Evolutionary conservation across 2,888 invertebrate species (phyloP).

Genomic region (Choreutis nemorana): DNA sequence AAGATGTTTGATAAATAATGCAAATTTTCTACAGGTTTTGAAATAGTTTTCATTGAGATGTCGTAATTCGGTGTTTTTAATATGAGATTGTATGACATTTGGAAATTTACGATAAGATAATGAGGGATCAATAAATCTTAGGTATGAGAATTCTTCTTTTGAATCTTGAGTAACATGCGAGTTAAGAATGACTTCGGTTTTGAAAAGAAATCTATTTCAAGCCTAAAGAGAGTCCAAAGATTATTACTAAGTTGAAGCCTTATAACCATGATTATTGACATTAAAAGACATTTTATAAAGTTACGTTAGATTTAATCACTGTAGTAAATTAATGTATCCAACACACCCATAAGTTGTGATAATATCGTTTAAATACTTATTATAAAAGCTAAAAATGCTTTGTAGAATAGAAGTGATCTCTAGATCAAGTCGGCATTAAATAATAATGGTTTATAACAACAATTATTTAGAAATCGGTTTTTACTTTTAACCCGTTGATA

Average conservation of each 20-base stretch:
- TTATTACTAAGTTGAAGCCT: conserved; percentile 5
- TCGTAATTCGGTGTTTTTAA: conserved; percentile 11
- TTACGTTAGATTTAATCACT: conserved; percentile 32
- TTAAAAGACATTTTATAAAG: conserved; percentile 2
- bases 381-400: conserved; percentile 12
- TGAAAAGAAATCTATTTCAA: conserved; percentile 50
- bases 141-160: conserved; percentile 24
- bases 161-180: conserved; percentile 3
- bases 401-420: too few species aligned
- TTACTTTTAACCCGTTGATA: too few species aligned
- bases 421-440: too few species aligned
- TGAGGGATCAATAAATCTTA: conserved; percentile 46
- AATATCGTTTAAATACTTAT: conserved; percentile 23
- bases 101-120: conserved; percentile 44
- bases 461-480: too few species aligned
- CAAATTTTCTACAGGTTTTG: conserved; percentile 50
- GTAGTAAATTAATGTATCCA: conserved; percentile 29
- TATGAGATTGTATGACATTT: conserved; percentile 26
- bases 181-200: too few species aligned
- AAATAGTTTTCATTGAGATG: conserved; percentile 29
- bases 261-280: not conserved
- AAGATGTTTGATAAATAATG: conserved; percentile 8
- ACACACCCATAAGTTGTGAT: conserved; percentile 29
- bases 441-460: too few species aligned
- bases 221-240: conserved; percentile 46